phyloP scores from a whole-genome alignment of 2,113 vertebrate genomes.

The Ptilorrhoa leucosticta region DNA sequence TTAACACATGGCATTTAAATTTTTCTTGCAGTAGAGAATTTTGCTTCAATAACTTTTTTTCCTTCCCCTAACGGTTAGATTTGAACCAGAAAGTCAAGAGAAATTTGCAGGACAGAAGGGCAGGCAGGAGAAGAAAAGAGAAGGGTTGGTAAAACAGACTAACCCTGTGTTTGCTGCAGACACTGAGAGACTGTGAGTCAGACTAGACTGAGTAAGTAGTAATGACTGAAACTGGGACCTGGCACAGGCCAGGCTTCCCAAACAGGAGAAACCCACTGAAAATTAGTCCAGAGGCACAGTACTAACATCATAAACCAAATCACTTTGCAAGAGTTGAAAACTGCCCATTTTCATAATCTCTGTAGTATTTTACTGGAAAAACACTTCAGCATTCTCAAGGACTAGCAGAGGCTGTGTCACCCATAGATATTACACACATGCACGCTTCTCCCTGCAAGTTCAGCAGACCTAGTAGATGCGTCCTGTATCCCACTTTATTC shows the following conservation, averaged over 20 bases:
- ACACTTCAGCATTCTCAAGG: not conserved
- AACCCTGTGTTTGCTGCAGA: not conserved
- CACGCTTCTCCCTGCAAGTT: not conserved
- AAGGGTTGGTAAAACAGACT: not conserved
- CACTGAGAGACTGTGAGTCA: not conserved
- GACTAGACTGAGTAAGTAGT: not conserved
- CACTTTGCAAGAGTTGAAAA: not conserved
- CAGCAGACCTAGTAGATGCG: not conserved
- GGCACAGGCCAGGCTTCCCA: not conserved
- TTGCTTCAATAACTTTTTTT: not conserved
- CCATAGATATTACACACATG: not conserved
- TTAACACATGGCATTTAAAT: not conserved
- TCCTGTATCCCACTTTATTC: not conserved
- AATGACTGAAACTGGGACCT: not conserved
- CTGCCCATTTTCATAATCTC: not conserved
- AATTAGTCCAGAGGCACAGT: not conserved
- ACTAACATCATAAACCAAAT: not conserved
- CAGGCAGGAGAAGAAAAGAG: not conserved
- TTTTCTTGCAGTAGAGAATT: not conserved
- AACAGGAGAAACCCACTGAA: not conserved
- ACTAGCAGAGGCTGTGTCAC: not conserved
- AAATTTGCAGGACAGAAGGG: not conserved
- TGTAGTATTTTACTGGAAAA: not conserved
- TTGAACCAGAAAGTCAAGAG: not conserved
- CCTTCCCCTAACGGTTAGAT: not conserved